A percentile compares a stretch with the other conserved stretches of the same genome.
Conservation (phyloP, 2,888 invertebrate species). For the Nesidiocoris tenuis region DNA sequence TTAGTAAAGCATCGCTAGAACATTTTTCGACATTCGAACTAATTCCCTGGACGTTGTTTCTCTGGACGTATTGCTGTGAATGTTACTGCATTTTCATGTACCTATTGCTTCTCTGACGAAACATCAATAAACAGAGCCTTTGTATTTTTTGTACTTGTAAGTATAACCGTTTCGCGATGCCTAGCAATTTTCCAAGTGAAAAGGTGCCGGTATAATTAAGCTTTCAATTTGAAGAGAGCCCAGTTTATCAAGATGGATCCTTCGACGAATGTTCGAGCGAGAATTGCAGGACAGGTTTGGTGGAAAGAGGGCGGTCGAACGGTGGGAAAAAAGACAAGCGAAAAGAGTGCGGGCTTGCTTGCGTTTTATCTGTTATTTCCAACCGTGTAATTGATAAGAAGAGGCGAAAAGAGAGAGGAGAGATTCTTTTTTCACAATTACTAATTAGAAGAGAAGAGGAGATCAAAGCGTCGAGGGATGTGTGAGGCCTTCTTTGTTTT, state of each 20-base stretch:
- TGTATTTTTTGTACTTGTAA: too few species aligned
- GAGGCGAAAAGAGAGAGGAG: conserved; percentile 34
- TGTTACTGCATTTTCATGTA: too few species aligned
- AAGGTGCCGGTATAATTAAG: conserved; percentile 24
- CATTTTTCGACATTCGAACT: too few species aligned
- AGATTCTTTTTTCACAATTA: conserved; percentile 37
- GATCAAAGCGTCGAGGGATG: conserved; percentile 43
- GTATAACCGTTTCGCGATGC: too few species aligned
- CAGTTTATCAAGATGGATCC: conserved; percentile 28
- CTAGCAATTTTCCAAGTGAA: background rate
- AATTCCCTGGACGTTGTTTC: too few species aligned
- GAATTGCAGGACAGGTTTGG: conserved; percentile 1
- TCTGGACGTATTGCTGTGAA: too few species aligned
- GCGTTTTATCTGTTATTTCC: conserved; percentile 42
- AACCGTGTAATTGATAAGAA: conserved; percentile 42
- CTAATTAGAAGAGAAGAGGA: conserved; percentile 39
- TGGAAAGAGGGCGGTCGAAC: conserved; percentile 9
- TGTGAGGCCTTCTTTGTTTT: conserved; percentile 42
- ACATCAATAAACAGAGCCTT: too few species aligned
- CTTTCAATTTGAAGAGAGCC: conserved; percentile 17
- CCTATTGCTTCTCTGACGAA: too few species aligned
- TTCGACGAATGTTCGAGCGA: conserved; percentile 21
- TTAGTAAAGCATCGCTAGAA: too few species aligned
- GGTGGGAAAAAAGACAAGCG: conserved; percentile 3
- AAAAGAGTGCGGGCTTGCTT: conserved; percentile 37